These are phyloP conservation scores for Drosophila setosimentum DNA, from an alignment of 2,888 invertebrate species.

Conservation along the genomic window DNA sequence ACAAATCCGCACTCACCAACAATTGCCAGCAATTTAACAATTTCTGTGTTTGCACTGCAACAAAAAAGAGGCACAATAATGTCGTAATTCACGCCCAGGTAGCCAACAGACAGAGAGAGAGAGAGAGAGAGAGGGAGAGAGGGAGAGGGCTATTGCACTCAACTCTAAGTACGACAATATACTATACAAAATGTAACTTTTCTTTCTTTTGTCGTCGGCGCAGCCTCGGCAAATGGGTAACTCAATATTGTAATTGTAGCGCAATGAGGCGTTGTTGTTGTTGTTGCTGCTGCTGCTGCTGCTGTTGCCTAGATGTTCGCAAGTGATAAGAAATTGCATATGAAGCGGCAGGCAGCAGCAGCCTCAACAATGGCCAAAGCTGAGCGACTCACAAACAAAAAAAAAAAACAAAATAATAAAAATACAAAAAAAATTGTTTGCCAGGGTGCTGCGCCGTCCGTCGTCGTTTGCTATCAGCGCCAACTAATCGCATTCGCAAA, in stretches of 20 bases:
- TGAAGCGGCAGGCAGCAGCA: conserved; percentile 63
- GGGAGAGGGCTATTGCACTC: conserved; percentile 13
- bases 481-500: conserved; percentile 83
- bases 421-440: conserved; percentile 39
- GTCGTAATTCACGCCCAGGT: conserved; percentile 84
- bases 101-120: conserved; percentile 24
- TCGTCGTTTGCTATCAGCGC: conserved; percentile 77
- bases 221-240: conserved; percentile 73
- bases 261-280: conserved; percentile 77
- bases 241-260: conserved; percentile 84
- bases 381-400: conserved; percentile 49
- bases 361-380: conserved; percentile 68
- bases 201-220: conserved; percentile 56
- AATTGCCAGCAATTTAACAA: conserved; percentile 80
- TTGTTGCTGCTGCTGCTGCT: conserved; percentile 44
- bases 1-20: conserved; percentile 47
- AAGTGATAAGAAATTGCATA: conserved; percentile 82
- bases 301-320: conserved; percentile 82
- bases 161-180: conserved; percentile 18
- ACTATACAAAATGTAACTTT: conserved; percentile 66
- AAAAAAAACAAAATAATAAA: conserved; percentile 13
- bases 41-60: conserved; percentile 60
- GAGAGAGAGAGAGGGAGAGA: not conserved
- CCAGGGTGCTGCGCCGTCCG: conserved; percentile 33
- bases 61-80: conserved; percentile 63